Conservation (phyloP, 2,888 invertebrate species). For the Coecobrya sp. region DNA sequence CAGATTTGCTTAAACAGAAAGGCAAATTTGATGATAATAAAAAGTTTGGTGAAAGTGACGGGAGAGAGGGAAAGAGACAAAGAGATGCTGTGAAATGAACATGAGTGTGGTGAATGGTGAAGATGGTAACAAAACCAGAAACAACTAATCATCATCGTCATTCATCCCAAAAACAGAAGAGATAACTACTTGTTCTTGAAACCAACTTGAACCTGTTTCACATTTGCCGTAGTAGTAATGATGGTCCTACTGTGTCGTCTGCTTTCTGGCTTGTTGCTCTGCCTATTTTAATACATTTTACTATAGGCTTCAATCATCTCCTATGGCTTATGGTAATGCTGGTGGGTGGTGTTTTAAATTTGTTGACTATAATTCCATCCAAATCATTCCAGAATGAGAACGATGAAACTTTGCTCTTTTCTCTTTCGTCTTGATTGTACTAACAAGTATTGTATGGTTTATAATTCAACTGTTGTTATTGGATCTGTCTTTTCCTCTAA, state of each 20-base stretch:
- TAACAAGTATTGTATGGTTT: not conserved
- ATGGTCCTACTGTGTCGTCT: not conserved
- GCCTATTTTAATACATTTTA: not conserved
- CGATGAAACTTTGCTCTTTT: conserved; percentile 29
- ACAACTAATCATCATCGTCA: conserved; percentile 33
- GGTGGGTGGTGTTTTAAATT: not conserved
- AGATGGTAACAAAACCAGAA: conserved; percentile 49
- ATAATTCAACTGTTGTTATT: not conserved
- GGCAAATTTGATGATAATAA: conserved; percentile 43
- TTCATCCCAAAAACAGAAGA: not conserved
- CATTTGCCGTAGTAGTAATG: not conserved
- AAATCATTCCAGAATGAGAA: not conserved
- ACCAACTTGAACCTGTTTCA: not conserved
- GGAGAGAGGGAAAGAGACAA: not conserved
- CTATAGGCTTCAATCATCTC: not conserved
- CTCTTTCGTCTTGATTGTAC: not conserved
- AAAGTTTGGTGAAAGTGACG: not conserved
- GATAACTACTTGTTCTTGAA: conserved; percentile 21
- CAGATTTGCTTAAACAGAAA: conserved; percentile 55
- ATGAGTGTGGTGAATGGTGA: not conserved
- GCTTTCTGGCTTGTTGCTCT: not conserved
- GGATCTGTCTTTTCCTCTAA: not conserved
- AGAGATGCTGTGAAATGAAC: not conserved
- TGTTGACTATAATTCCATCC: conserved; percentile 26
- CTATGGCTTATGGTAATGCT: not conserved